Evolutionary conservation across 2,888 invertebrate genomes (phyloP), one percentile per base, ranked within the genome.

Genomic region (Lithophane ornitopus): DNA sequence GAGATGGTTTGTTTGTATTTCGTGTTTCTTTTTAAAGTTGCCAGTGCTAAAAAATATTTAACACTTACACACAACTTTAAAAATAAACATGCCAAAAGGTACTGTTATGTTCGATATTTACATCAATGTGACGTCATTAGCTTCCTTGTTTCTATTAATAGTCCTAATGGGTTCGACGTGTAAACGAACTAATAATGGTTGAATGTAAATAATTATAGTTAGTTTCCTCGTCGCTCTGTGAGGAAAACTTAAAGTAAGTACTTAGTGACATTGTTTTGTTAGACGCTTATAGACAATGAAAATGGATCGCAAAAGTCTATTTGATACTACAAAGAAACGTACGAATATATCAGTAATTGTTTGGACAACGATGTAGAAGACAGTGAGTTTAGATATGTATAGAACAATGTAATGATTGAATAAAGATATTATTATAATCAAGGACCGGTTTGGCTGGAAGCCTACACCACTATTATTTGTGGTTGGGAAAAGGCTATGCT

Each of bases 171-270:
- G 16, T 54, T 16, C 12, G 74, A 44, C 34, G 1, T 1, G 46
- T 70, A 26, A 44, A 44, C 26, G 0, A 56, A 39, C 52, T 46
- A 14, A 46, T 39, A 41, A 19, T 70, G 19, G n/a, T 78, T 46
- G 26, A 78, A 78, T 75, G 46, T 62, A 19, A 56, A 59, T 28
- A 56, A 44, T 12, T 39, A 41, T 26, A 28, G 68, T 70, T 16
- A 12, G 14, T 80, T 56, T 74, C 7, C 56, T 63, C 11, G n/a
- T 34, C 14, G 19, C 22, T 62, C 41, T 56, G 6, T 14, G n/a
- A 80, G 41, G 28, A 62, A 73, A 74, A 80, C 46, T 41, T 12
- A 52, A 34, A 34, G 4, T 22, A 14, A 22, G 16, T 49, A 66
- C 2, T 49, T 28, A 11, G 2, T 16, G 49, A 9, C 16, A n/a